Percentiles rank a stretch among this genome's conserved stretches.
These are phyloP conservation scores for Ophiodon elongatus DNA, from an alignment of 2,113 vertebrate species.

Conservation along the genomic window DNA sequence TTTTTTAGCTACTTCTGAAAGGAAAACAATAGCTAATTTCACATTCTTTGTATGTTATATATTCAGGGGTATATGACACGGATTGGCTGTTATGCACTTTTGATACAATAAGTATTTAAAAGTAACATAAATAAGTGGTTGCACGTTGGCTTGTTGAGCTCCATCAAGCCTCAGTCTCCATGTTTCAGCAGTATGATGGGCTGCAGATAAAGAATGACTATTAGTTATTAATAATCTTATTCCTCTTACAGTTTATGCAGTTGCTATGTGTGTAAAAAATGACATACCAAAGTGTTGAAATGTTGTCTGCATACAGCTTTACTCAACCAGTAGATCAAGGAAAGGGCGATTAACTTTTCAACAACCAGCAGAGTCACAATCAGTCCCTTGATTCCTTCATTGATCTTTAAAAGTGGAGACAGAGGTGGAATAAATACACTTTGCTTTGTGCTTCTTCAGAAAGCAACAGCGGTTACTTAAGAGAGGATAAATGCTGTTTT, in stretches of 20 bases:
- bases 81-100: not conserved
- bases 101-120: not conserved
- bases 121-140: not conserved
- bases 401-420: not conserved
- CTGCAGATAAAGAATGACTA: slow-evolving; percentile 52
- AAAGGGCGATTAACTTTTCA: slow-evolving; percentile 62
- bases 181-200: slow-evolving; percentile 79
- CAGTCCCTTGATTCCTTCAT: slow-evolving; percentile 16
- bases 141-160: not conserved
- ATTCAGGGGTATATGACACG: not conserved
- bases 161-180: slow-evolving; percentile 26
- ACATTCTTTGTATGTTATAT: not conserved
- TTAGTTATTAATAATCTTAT: slow-evolving; percentile 1
- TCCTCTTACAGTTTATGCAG: not conserved
- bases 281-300: slow-evolving; percentile 83
- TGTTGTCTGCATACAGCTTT: slow-evolving; percentile 81
- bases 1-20: not conserved
- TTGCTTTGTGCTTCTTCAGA: slow-evolving; percentile 2
- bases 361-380: slow-evolving; percentile 47
- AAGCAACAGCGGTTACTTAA: not conserved
- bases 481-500: not conserved
- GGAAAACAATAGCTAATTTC: not conserved
- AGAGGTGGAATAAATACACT: not conserved
- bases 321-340: slow-evolving; percentile 80
- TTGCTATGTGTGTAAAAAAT: not conserved